Evolutionary conservation across 2,113 vertebrate species (phyloP).

Genomic region (Anser cygnoides): DNA sequence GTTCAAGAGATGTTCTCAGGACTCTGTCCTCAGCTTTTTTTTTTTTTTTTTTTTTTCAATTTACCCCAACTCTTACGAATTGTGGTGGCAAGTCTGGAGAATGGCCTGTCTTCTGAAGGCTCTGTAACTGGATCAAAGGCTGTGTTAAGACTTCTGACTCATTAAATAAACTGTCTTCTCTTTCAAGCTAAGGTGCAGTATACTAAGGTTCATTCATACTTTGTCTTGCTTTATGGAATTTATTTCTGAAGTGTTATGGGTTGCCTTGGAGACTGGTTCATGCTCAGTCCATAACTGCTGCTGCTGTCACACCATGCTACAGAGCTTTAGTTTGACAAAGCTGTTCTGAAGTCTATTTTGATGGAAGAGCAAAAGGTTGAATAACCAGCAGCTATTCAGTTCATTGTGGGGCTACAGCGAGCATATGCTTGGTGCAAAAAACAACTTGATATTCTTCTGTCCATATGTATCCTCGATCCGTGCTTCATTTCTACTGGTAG

Average conservation of each 20-base stretch:
- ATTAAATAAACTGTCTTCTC: background rate
- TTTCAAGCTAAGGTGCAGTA: background rate
- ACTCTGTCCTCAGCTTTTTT: background rate
- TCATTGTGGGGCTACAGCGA: background rate
- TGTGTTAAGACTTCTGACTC: background rate
- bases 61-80: background rate
- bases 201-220: background rate
- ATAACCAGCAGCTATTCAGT: background rate
- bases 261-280: background rate
- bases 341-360: background rate
- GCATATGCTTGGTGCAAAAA: background rate
- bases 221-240: background rate
- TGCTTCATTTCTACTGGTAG: background rate
- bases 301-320: background rate
- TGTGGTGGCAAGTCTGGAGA: background rate
- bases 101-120: background rate
- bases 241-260: background rate
- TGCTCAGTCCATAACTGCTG: background rate
- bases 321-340: background rate
- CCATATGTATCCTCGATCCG: fast-evolving
- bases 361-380: background rate
- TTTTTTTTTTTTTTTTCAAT: background rate
- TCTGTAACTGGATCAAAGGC: background rate
- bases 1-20: background rate
- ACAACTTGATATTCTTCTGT: background rate